Percentiles rank a stretch among this genome's conserved stretches.
phyloP scores from a whole-genome alignment of 2,797 vertebrate genomes.

The Lycodopsis pacificus region DNA sequence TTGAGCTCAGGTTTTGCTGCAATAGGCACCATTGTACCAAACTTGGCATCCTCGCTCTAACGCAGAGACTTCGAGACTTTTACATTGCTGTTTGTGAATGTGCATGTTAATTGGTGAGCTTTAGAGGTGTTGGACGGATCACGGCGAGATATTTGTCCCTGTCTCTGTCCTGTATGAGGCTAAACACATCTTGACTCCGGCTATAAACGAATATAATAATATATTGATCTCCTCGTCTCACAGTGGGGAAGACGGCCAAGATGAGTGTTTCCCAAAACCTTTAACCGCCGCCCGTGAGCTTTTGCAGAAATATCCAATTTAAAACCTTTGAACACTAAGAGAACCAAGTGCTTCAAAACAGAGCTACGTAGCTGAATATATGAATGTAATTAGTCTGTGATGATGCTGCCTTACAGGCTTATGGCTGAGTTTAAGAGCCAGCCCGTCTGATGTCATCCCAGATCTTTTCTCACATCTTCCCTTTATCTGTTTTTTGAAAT shows the following conservation, averaged over 20 bases:
- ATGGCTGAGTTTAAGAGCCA: conserved; percentile 32
- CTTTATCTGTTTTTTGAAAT: conserved; percentile 32
- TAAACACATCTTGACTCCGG: not conserved
- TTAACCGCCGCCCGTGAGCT: not conserved
- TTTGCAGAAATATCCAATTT: not conserved
- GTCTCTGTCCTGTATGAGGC: not conserved
- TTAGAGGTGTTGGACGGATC: not conserved
- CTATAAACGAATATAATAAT: not conserved
- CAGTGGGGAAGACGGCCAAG: not conserved
- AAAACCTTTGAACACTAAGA: conserved; percentile 12
- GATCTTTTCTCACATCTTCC: conserved; percentile 49
- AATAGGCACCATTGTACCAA: not conserved
- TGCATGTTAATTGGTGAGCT: not conserved
- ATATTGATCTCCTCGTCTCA: not conserved
- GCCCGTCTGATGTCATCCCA: conserved; percentile 44
- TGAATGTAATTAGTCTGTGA: conserved; percentile 1
- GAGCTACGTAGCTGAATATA: conserved; percentile 3
- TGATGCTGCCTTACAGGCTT: conserved; percentile 9
- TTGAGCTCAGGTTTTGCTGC: too few relatives aligned
- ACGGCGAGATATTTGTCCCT: not conserved
- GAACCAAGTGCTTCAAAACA: conserved; percentile 6
- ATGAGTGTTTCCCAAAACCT: not conserved
- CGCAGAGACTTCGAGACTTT: not conserved
- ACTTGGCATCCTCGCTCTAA: not conserved
- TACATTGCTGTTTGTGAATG: not conserved